Evolutionary conservation across 2,888 invertebrate species (phyloP), one percentile per base, ranked within the genome.

Genomic region (Microplitis deprimator): DNA sequence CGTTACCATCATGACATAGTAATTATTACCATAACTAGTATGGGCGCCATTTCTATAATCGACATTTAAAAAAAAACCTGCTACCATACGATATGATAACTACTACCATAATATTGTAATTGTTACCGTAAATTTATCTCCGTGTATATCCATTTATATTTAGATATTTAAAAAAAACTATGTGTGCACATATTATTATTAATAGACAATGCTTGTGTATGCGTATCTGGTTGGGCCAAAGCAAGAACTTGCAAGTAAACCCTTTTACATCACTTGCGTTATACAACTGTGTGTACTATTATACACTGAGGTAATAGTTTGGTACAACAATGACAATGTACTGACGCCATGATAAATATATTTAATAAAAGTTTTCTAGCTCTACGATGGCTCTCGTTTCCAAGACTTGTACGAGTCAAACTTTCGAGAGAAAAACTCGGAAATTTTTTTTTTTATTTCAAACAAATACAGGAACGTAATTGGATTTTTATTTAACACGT

Each of bases 181-280:
- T 6, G 10, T 62, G 10, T 67, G 13, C 38, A 10, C 39, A n/a
- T 29, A 29, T 65, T 10, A 20, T 10, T 16, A 68, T 68, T 68
- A 68, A 68, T 16, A 68, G 68, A 68, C 41, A 38, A 68, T 40
- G 40, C 29, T 67, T 40, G 13, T 8, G 40, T 39, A 13, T 38
- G 40, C 40, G 1, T 38, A 8, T 50, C 8, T 50, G 50, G 50
- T 50, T 50, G 13, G 50, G 50, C 13, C 50, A 50, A 50, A 13
- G 50, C 50, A 50, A 13, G 10, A 13, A 50, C 50, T 50, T 50
- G 50, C 50, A 50, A 50, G 50, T 10, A 50, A 50, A 50, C 13
- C 50, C 50, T 50, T 50, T 50, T 50, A 50, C 50, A 50, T 50
- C 50, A 50, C 10, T 50, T 50, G 50, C 50, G 50, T 50, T 50